Percentiles rank a stretch among this genome's conserved stretches.
These are phyloP conservation scores for Mus spretus DNA, from an alignment of 2,797 vertebrate species.

Conservation along the genomic window DNA sequence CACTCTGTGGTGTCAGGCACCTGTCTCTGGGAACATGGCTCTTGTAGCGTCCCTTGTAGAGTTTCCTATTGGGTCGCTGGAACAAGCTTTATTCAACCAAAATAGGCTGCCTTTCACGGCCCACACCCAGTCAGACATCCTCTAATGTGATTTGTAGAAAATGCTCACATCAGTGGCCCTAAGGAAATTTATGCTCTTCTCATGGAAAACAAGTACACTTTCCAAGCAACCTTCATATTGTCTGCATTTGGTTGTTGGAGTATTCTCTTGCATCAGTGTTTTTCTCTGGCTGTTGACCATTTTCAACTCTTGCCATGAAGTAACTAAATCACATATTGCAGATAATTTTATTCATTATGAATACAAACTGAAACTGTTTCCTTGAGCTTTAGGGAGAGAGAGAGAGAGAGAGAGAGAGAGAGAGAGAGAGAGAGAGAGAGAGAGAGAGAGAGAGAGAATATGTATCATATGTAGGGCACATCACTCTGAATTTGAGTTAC, in stretches of 20 bases:
- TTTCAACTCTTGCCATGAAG: neutral
- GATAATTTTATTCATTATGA: neutral
- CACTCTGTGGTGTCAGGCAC: too few relatives aligned
- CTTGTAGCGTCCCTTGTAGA: too few relatives aligned
- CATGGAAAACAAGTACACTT: neutral
- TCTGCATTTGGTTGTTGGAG: fast-evolving
- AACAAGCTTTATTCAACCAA: too few relatives aligned
- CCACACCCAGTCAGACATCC: neutral
- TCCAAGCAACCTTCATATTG: neutral
- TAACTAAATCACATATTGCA: neutral
- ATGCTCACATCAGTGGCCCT: too few relatives aligned
- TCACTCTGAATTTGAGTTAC: conserved; percentile 10
- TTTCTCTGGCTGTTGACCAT: neutral
- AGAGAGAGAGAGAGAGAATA: neutral
- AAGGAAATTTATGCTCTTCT: neutral
- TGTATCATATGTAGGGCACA: neutral
- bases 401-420: neutral
- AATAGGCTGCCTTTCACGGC: too few relatives aligned
- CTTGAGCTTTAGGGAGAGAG: neutral
- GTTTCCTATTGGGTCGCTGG: too few relatives aligned
- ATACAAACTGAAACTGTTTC: conserved; percentile 37
- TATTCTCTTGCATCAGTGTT: neutral
- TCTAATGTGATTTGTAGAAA: neutral
- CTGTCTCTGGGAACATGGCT: too few relatives aligned
- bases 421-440: neutral